Base-by-base conservation (phyloP, 2,797 vertebrate species). In the Halcyon badia region DNA sequence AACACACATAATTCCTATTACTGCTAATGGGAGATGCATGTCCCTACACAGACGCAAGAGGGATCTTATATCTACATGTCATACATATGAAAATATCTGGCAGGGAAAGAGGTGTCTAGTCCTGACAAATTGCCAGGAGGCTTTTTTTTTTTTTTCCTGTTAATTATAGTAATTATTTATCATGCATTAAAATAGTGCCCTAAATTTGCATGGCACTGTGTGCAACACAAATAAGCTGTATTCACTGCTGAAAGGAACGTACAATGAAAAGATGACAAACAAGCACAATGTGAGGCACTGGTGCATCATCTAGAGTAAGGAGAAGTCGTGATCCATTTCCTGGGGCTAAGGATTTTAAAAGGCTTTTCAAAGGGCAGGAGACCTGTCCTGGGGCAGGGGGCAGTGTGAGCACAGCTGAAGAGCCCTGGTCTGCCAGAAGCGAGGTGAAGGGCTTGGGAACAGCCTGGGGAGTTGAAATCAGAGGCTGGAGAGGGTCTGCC, bases 161-260 rank as follows among this genome's bases (percentile, higher is more conserved):
- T 95, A 97, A 95, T 94, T 95, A 96, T 94, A 94, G 81, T 96
- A 96, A 96, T 94, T 95, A 94, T 97, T 97, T 95, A 93, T 94
- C 94, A 79, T 87, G 84, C 83, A 95, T 96, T 93, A 92, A 87
- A 96, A 95, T 91, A 90, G 85, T 71, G 70, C 61, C 89, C 95
- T 95, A 93, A 83, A 97, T 96, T 93, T 95, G 92, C 94, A 90
- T 88, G 94, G 91, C 91, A 94, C 94, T 58, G 62, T 20, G 64
- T 68, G 80, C 76, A 86, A 71, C 88, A 66, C 46, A 95, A 79
- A 94, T 90, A 94, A 85, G 79, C 54, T 77, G 69, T 62, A 71
- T 82, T 91, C 57, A 37, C 44, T 80, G 84, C 77, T 90, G 88
- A 86, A 92, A 94, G 85, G 76, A 86, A 19, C 39, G 4, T 35